A percentile compares a stretch with the other conserved stretches of the same genome.
Evolutionary conservation across 1,140 invertebrate genomes (phyloP).

Genomic region (Halictus rubicundus): DNA sequence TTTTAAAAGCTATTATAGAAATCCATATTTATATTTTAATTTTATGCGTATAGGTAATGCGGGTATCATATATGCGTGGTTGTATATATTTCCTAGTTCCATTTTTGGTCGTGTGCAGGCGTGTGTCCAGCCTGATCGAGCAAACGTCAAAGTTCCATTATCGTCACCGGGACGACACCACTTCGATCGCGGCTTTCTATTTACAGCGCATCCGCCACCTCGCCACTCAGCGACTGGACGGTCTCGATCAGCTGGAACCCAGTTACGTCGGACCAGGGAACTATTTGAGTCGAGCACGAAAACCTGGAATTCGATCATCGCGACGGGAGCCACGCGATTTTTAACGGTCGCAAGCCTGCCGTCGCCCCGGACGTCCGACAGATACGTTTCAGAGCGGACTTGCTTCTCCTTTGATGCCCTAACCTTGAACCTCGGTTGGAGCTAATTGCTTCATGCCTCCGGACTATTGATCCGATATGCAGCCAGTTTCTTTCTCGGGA

Average conservation of each 20-base stretch:
- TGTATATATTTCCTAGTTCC: conserved; percentile 22
- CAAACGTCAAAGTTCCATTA: conserved; percentile 46
- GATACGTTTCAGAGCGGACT: too few species aligned
- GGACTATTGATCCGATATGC: too few species aligned
- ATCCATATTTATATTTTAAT: conserved; percentile 36
- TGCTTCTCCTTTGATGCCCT: too few species aligned
- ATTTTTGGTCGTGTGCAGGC: conserved; percentile 55
- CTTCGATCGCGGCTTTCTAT: conserved; percentile 31
- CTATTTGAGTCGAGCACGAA: conserved; percentile 26
- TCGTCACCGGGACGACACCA: conserved; percentile 44
- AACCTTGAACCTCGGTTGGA: too few species aligned
- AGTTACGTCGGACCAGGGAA: conserved; percentile 40
- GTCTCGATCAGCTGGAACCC: conserved; percentile 33
- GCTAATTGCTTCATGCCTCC: too few species aligned
- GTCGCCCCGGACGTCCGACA: too few species aligned
- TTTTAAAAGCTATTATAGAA: conserved; percentile 2
- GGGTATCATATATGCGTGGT: conserved; percentile 7
- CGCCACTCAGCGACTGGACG: not conserved
- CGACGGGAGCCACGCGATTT: not conserved
- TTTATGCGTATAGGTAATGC: conserved; percentile 45
- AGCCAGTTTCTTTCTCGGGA: too few species aligned
- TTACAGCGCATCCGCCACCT: conserved; percentile 35
- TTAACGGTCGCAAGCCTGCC: too few species aligned
- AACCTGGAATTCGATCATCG: conserved; percentile 6
- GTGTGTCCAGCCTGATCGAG: conserved; percentile 41